Conservation (phyloP, 2,888 invertebrate species). For the Drosophila trichaetosa region DNA sequence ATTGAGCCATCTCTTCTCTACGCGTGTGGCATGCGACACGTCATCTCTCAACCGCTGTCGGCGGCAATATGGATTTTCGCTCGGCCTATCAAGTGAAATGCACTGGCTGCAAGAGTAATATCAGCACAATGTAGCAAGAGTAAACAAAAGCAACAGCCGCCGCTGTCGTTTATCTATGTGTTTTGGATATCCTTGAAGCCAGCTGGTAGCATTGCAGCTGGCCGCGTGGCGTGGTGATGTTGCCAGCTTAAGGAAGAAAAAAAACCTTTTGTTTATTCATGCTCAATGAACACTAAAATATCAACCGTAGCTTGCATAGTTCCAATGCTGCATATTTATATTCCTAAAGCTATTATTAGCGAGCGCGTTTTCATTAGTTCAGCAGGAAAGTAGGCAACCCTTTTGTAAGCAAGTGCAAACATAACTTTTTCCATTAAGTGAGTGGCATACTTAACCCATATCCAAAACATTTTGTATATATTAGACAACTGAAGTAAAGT, state of each 20-base stretch:
- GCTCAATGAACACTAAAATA: conserved; percentile 16
- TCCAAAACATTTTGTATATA: conserved; percentile 24
- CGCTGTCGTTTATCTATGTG: conserved; percentile 14
- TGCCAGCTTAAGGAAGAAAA: conserved; percentile 22
- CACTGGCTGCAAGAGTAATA: conserved; percentile 9
- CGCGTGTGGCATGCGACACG: conserved; percentile 36
- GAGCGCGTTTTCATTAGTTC: not conserved
- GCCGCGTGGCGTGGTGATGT: conserved; percentile 22
- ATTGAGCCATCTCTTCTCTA: conserved; percentile 1
- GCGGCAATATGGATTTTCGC: conserved; percentile 58
- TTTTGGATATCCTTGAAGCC: conserved; percentile 8
- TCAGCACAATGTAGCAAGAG: conserved; percentile 20
- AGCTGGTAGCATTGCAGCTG: not conserved
- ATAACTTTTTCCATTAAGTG: conserved; percentile 8
- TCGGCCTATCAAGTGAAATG: conserved; percentile 31
- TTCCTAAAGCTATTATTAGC: not conserved
- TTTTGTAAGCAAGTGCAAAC: conserved; percentile 13
- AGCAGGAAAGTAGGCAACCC: conserved; percentile 50
- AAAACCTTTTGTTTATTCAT: conserved; percentile 6
- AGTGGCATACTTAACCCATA: not conserved
- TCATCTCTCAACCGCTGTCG: conserved; percentile 65
- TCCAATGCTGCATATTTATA: not conserved
- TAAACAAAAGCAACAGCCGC: conserved; percentile 29
- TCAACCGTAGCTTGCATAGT: not conserved
- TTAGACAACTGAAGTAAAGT: conserved; percentile 26